A percentile compares a stretch with the other conserved stretches of the same genome.
These are phyloP conservation scores for Micromesistius poutassou DNA, from an alignment of 2,797 vertebrate species.

Conservation along the genomic window DNA sequence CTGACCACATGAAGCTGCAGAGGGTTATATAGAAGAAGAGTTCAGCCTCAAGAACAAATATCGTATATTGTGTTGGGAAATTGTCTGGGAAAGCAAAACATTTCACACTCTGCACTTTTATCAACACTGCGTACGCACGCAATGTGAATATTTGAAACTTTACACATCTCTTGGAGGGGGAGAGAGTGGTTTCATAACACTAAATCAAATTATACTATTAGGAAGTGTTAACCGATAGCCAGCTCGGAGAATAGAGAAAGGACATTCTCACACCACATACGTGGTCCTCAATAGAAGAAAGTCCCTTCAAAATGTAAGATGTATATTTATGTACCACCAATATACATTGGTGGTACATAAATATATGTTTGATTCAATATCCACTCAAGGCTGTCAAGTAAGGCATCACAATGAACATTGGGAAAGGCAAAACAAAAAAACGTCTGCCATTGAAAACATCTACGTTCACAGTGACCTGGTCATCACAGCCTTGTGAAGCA, in stretches of 20 bases:
- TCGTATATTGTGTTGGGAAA: not conserved
- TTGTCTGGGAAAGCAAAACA: not conserved
- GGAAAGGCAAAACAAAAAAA: not conserved
- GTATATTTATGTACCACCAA: not conserved
- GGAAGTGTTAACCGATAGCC: slow-evolving; percentile 7
- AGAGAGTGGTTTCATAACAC: slow-evolving; percentile 1
- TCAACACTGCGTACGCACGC: not conserved
- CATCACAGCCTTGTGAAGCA: slow-evolving; percentile 8
- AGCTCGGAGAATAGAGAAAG: not conserved
- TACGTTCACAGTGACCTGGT: not conserved
- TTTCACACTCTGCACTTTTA: not conserved
- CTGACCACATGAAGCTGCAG: not conserved
- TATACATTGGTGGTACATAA: not conserved
- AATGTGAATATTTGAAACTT: not conserved
- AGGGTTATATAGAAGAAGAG: not conserved
- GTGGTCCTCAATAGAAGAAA: not conserved
- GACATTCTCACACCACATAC: not conserved
- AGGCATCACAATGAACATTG: not conserved
- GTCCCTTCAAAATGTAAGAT: not conserved
- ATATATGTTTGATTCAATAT: not conserved
- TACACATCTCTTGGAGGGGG: not conserved
- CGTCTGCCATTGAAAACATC: not conserved
- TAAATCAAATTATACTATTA: not conserved
- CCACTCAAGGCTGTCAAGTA: not conserved
- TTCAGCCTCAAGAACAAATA: not conserved